A percentile compares a stretch with the other conserved stretches of the same genome.
These are phyloP conservation scores for Drosophila melanocephala DNA, from an alignment of 2,888 invertebrate genomes.

Conservation along the genomic window DNA sequence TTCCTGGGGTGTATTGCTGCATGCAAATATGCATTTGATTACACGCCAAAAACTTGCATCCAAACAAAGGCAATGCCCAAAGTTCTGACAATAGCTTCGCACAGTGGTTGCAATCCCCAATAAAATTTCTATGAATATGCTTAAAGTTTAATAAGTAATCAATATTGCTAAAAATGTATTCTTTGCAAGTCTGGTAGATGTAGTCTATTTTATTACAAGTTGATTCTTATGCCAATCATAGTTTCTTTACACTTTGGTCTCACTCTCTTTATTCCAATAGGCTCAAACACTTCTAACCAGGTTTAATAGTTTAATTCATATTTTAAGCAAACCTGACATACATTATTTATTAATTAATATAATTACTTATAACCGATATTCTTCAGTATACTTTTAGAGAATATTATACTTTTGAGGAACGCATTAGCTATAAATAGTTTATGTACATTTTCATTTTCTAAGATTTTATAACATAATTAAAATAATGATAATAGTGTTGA, in stretches of 20 bases:
- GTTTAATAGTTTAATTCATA: not conserved
- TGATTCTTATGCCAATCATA: not conserved
- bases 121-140: not conserved
- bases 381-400: not conserved
- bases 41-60: slow-evolving; percentile 72
- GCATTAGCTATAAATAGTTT: not conserved
- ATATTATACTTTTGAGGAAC: not conserved
- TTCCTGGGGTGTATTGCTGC: slow-evolving; percentile 53
- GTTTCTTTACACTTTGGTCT: not conserved
- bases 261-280: not conserved
- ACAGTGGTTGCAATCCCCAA: slow-evolving; percentile 23
- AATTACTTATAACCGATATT: not conserved
- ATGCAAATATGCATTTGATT: slow-evolving; percentile 81
- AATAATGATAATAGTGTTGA: not conserved
- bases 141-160: not conserved
- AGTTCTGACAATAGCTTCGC: slow-evolving; percentile 54
- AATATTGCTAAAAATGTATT: not conserved
- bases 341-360: no score
- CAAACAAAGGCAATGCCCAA: slow-evolving; percentile 76
- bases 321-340: not conserved
- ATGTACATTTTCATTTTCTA: not conserved
- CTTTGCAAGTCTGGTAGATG: no score
- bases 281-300: not conserved
- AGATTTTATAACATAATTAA: not conserved
- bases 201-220: not conserved